These are phyloP conservation scores for Drosophila quadrilineata DNA, from an alignment of 1,140 invertebrate species.

Conservation along the genomic window DNA sequence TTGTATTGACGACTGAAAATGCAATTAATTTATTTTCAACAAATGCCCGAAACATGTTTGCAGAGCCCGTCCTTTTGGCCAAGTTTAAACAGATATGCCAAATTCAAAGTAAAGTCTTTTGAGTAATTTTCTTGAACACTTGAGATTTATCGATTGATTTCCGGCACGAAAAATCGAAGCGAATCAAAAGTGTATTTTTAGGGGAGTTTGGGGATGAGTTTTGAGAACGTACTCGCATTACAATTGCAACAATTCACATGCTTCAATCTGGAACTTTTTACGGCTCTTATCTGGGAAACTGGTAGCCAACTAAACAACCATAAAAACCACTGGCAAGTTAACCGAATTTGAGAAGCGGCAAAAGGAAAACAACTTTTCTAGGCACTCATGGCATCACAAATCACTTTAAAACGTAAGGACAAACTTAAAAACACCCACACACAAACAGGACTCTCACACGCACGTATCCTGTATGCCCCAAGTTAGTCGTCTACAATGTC, in stretches of 20 bases:
- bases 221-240: constrained; percentile 13
- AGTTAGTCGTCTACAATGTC: too few species aligned
- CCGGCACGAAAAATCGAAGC: not conserved
- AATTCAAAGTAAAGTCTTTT: too few species aligned
- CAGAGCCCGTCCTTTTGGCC: too few species aligned
- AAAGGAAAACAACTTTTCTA: constrained; percentile 60
- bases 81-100: too few species aligned
- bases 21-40: constrained; percentile 29
- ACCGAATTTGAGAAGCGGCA: not conserved
- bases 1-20: constrained; percentile 20
- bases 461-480: too few species aligned
- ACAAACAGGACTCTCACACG: not conserved
- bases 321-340: constrained; percentile 61
- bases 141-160: constrained; percentile 23
- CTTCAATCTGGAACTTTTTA: constrained; percentile 41
- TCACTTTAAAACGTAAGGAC: constrained; percentile 76
- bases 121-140: constrained; percentile 4
- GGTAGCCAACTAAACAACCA: constrained; percentile 54
- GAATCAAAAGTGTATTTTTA: not conserved
- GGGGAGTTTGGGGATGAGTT: not conserved
- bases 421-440: constrained; percentile 36
- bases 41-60: too few species aligned
- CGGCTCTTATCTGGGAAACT: constrained; percentile 45
- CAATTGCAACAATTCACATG: constrained; percentile 49
- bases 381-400: constrained; percentile 71